These are phyloP conservation scores for Lepidonotus clava DNA, from an alignment of 2,888 invertebrate genomes.

Conservation along the genomic window DNA sequence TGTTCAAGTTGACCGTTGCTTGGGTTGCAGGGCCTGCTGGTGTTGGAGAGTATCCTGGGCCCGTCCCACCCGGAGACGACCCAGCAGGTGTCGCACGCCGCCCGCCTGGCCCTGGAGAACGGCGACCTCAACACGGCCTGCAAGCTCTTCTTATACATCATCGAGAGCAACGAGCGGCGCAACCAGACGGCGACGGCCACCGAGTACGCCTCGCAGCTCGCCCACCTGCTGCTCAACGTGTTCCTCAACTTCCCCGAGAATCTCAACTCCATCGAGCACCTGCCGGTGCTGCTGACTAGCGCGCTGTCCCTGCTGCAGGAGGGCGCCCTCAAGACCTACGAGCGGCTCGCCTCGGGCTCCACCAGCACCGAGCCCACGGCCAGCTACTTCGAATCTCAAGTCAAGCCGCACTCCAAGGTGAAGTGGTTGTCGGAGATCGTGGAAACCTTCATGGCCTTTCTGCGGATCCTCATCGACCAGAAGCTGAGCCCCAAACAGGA, in stretches of 20 bases:
- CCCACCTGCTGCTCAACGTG: conserved; percentile 69
- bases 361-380: conserved; percentile 19
- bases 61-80: conserved; percentile 60
- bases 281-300: conserved; percentile 61
- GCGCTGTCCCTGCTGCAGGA: conserved; percentile 63
- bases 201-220: conserved; percentile 85
- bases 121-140: conserved; percentile 58
- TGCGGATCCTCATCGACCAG: conserved; percentile 57
- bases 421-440: conserved; percentile 55
- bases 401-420: conserved; percentile 45
- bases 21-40: conserved; percentile 54
- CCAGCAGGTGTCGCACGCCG: conserved; percentile 57
- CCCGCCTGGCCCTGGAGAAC: conserved; percentile 57
- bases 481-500: not conserved
- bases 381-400: conserved; percentile 11
- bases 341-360: conserved; percentile 76
- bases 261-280: conserved; percentile 40
- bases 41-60: conserved; percentile 60
- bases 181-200: conserved; percentile 51
- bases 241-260: conserved; percentile 31
- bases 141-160: conserved; percentile 57
- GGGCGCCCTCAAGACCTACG: conserved; percentile 62
- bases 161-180: conserved; percentile 52
- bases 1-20: too few relatives aligned
- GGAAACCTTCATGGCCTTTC: conserved; percentile 58